phyloP scores from a whole-genome alignment of 2,888 invertebrate genomes.

The Drosophila lutescens region DNA sequence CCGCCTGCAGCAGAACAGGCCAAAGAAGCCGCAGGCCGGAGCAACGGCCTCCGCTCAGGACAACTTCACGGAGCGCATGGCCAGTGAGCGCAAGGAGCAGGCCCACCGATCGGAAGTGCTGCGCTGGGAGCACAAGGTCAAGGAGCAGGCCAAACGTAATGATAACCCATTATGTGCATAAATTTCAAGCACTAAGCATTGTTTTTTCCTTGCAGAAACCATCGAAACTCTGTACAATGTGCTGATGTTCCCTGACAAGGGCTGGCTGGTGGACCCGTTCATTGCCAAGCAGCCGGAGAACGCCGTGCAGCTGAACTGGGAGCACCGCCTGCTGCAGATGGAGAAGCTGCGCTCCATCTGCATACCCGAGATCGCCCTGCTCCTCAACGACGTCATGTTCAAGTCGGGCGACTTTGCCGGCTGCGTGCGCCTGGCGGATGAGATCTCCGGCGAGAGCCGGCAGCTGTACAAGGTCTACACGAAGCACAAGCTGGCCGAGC shows the following conservation, averaged over 20 bases:
- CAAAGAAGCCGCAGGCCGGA: constrained; percentile 87
- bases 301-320: constrained; percentile 86
- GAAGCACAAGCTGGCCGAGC: constrained; percentile 90
- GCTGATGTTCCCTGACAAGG: constrained; percentile 93
- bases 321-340: constrained; percentile 87
- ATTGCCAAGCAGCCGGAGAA: constrained; percentile 85
- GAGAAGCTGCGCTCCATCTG: constrained; percentile 91
- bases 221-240: constrained; percentile 93
- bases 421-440: constrained; percentile 91
- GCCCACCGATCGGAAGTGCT: constrained; percentile 92
- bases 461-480: constrained; percentile 92
- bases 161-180: too few relatives aligned
- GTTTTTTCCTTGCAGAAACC: constrained; percentile 86
- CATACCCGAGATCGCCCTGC: constrained; percentile 92
- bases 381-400: constrained; percentile 92
- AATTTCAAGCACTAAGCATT: too few relatives aligned
- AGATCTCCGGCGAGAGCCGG: constrained; percentile 91
- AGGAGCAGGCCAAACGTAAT: constrained; percentile 89
- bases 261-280: constrained; percentile 93
- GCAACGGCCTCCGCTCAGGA: constrained; percentile 83
- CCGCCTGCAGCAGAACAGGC: constrained; percentile 91
- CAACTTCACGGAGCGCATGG: constrained; percentile 94
- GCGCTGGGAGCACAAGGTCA: constrained; percentile 89
- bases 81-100: constrained; percentile 92
- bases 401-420: constrained; percentile 90